Conservation (phyloP, 2,888 invertebrate species). For the Drosophila mimica region DNA sequence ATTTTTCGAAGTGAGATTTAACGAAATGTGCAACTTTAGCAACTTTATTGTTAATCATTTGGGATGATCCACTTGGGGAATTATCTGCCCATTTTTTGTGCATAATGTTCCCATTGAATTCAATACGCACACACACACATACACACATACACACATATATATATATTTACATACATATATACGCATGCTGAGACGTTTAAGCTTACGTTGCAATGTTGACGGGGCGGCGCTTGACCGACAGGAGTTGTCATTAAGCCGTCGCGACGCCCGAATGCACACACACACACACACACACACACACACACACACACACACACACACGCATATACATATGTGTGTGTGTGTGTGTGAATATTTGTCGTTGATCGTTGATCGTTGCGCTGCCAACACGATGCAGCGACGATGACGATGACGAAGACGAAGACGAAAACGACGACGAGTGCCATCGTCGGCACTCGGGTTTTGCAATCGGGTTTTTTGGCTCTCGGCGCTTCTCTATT, state of each 20-base stretch:
- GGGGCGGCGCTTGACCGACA: slow-evolving; percentile 46
- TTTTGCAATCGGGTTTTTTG: slow-evolving; percentile 28
- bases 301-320: neutral
- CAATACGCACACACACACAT: neutral
- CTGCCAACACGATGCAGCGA: slow-evolving; percentile 29
- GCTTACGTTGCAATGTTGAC: slow-evolving; percentile 36
- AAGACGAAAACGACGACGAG: neutral
- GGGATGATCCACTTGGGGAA: slow-evolving; percentile 3
- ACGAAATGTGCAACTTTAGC: neutral
- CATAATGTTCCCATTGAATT: neutral
- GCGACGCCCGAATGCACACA: slow-evolving; percentile 11
- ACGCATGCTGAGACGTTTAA: slow-evolving; percentile 13
- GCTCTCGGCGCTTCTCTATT: slow-evolving; percentile 62
- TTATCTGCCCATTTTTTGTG: slow-evolving; percentile 8
- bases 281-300: neutral
- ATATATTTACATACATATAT: neutral
- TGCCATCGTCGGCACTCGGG: slow-evolving; percentile 1
- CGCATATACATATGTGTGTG: slow-evolving; percentile 2
- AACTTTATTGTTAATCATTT: neutral
- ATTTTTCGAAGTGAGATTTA: neutral
- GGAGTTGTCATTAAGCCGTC: slow-evolving; percentile 36
- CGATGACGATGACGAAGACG: neutral
- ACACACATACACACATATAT: neutral
- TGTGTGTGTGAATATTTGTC: slow-evolving; percentile 12
- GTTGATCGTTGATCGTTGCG: slow-evolving; percentile 41